These are phyloP conservation scores for Lysandra bellargus DNA, from an alignment of 2,888 invertebrate species.

Conservation along the genomic window DNA sequence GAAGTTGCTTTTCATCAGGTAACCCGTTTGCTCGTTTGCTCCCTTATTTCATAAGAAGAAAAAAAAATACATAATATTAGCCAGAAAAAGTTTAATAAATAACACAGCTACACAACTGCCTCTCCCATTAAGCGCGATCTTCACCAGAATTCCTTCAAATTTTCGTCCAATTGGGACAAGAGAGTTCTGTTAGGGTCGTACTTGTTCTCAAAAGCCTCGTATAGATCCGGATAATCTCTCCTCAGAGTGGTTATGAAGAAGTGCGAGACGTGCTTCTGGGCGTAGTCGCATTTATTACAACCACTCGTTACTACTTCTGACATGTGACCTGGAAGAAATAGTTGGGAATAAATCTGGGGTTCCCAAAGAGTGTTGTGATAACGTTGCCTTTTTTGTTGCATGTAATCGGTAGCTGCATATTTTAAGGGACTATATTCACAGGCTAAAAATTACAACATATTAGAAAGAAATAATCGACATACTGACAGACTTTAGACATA, in stretches of 20 bases:
- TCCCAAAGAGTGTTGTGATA: background rate
- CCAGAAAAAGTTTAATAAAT: too few relatives aligned
- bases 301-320: background rate
- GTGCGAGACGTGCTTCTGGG: background rate
- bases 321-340: background rate
- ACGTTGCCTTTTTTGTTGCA: too few relatives aligned
- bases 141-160: slow-evolving; percentile 1
- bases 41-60: too few relatives aligned
- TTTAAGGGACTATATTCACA: too few relatives aligned
- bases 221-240: background rate
- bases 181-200: slow-evolving; percentile 4
- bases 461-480: too few relatives aligned
- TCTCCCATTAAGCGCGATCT: background rate
- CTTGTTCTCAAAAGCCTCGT: background rate
- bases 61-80: too few relatives aligned
- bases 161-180: background rate
- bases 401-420: too few relatives aligned
- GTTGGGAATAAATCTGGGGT: background rate
- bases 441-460: too few relatives aligned
- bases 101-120: too few relatives aligned
- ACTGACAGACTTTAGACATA: too few relatives aligned
- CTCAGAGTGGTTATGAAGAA: background rate
- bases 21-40: too few relatives aligned
- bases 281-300: background rate
- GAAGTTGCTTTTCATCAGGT: too few relatives aligned